Conservation (phyloP, 2,797 vertebrate species). For the Picus viridis region DNA sequence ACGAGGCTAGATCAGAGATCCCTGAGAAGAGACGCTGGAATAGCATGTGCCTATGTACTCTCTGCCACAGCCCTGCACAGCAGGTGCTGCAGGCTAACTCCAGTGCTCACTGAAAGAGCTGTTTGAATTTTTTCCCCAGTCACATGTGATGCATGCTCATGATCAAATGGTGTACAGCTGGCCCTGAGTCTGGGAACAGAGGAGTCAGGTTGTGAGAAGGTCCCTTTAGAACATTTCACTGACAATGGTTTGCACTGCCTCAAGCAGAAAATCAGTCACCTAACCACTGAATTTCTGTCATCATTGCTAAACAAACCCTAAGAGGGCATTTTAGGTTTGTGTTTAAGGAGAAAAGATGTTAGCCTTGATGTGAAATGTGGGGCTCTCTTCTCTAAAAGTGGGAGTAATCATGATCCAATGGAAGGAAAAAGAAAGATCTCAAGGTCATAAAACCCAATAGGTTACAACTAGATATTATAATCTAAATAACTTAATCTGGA, state of each 20-base stretch:
- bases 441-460: background rate
- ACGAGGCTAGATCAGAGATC: background rate
- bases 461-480: background rate
- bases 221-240: constrained; percentile 44
- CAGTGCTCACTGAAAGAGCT: background rate
- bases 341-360: constrained; percentile 53
- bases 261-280: constrained; percentile 52
- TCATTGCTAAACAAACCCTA: constrained; percentile 23
- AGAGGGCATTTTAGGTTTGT: constrained; percentile 31
- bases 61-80: background rate
- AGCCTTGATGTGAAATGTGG: constrained; percentile 18
- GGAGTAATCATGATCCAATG: background rate
- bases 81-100: background rate
- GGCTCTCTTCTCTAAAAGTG: background rate
- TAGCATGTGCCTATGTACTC: background rate
- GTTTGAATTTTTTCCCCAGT: constrained; percentile 16
- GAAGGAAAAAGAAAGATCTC: background rate
- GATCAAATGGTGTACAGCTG: constrained; percentile 5
- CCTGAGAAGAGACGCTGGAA: background rate
- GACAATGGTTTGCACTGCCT: constrained; percentile 55
- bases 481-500: background rate
- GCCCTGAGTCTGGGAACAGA: constrained; percentile 6
- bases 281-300: constrained; percentile 38
- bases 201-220: constrained; percentile 32
- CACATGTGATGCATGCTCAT: background rate